phyloP scores from a whole-genome alignment of 2,797 vertebrate genomes.

The Anolis apletophallus region DNA sequence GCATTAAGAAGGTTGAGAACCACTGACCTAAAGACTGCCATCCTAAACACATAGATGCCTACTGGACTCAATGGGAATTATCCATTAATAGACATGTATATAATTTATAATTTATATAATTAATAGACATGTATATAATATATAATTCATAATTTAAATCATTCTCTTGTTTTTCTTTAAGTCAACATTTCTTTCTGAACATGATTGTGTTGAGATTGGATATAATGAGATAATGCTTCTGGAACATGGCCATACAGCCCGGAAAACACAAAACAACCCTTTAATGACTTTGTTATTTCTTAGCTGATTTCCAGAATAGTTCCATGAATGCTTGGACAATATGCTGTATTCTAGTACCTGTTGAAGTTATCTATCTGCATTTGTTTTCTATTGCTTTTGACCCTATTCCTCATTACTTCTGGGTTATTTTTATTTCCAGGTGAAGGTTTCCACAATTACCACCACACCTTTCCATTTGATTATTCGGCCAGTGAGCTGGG shows the following conservation, averaged over 20 bases:
- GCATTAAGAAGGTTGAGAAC: too few species aligned
- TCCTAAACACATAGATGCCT: background rate
- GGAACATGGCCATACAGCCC: too few species aligned
- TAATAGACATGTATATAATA: too few species aligned
- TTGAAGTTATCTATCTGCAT: background rate
- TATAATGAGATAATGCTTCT: too few species aligned
- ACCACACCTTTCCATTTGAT: conserved; percentile 86
- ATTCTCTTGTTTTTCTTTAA: background rate
- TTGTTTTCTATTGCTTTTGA: background rate
- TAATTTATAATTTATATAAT: too few species aligned
- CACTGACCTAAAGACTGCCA: too few species aligned
- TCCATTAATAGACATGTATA: background rate
- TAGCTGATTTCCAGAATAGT: background rate
- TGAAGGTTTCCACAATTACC: conserved; percentile 86
- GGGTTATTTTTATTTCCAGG: conserved; percentile 67
- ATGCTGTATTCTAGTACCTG: background rate
- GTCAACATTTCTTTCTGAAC: background rate
- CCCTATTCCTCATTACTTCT: conserved; percentile 37
- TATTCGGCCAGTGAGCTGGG: conserved; percentile 85
- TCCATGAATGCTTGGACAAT: background rate
- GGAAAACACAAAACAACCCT: too few species aligned
- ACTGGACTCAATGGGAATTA: background rate
- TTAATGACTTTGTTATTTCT: background rate
- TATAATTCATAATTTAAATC: background rate
- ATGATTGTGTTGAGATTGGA: too few species aligned